phyloP scores from a whole-genome alignment of 2,113 vertebrate genomes.

The Pterocles gutturalis region DNA sequence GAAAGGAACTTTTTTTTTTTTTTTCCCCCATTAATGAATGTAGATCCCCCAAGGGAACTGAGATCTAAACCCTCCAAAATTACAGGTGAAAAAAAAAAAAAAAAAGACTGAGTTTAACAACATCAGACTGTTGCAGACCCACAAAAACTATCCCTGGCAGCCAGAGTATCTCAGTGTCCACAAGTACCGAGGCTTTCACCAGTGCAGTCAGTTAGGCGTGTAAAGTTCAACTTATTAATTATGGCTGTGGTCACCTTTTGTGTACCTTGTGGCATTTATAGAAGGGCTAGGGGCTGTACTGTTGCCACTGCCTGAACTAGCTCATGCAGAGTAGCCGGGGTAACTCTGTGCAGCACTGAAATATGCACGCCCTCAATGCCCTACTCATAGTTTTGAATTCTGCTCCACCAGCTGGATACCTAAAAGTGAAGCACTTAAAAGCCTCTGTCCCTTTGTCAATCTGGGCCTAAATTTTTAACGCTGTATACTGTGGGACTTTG shows the following conservation, averaged over 20 bases:
- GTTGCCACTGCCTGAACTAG: background rate
- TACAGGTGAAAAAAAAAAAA: background rate
- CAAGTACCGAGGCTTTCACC: background rate
- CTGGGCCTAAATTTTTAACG: background rate
- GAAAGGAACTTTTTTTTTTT: background rate
- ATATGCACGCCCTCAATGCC: background rate
- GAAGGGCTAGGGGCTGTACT: accelerated
- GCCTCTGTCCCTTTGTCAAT: background rate
- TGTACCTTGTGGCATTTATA: background rate
- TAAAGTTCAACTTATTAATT: background rate
- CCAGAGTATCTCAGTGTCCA: background rate
- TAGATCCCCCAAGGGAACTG: background rate
- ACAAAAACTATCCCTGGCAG: accelerated
- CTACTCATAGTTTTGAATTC: background rate
- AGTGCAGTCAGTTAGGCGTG: background rate
- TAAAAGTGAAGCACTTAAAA: background rate
- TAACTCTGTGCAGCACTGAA: background rate
- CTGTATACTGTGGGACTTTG: background rate
- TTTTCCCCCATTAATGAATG: background rate
- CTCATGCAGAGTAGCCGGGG: background rate
- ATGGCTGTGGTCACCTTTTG: background rate
- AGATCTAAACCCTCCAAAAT: background rate
- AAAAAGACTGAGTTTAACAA: background rate
- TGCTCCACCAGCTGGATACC: background rate
- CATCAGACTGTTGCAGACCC: accelerated